Base-by-base conservation (phyloP, 2,113 vertebrate genomes). In the Gallinago undulata region DNA sequence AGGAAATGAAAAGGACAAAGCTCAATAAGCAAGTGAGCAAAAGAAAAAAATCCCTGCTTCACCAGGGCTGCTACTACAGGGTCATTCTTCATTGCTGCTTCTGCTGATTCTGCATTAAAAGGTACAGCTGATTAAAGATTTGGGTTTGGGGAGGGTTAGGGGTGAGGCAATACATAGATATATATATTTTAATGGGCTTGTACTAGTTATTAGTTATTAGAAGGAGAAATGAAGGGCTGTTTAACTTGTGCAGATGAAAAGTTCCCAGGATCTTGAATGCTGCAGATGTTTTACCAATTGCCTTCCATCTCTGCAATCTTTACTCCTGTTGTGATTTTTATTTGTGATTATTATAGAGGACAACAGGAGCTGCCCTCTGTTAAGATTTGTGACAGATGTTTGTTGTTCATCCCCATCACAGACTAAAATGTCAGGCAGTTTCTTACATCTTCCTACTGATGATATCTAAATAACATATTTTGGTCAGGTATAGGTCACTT, bases 71-170 rank as follows among this genome's bases (percentile, higher is more conserved):
- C 72, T 82, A 23, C 67, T 92, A 60, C 73, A 93, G 94, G 84
- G 78, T 95, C 93, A 96, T 97, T 97, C 90, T 87, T 97, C 96
- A 98, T 93, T 87, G 92, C 83, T 90, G 64, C 70, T 91, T 74
- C 80, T 96, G 96, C 95, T 97, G 96, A 97, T 95, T 97, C 91
- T 95, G 93, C 96, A 94, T 92, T 94, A 94, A 93, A 91, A 96
- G 90, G 75, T 94, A 79, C 62, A 93, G 76, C 91, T 96, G 95
- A 95, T 97, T 97, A 97, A 96, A 97, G 95, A 95, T 87, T 94
- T 95, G 93, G 89, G 60, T 96, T 96, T 33, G 87, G 84, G 91
- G 77, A 87, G 95, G 73, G 75, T 84, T 94, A 95, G 37, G 66
- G 83, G 88, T 95, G 88, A 94, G 66, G 50, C 33, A 88, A 91